Percentiles rank a stretch among this genome's conserved stretches.
Evolutionary conservation across 1,140 invertebrate species (phyloP).

Genomic region (Telenomus remus): DNA sequence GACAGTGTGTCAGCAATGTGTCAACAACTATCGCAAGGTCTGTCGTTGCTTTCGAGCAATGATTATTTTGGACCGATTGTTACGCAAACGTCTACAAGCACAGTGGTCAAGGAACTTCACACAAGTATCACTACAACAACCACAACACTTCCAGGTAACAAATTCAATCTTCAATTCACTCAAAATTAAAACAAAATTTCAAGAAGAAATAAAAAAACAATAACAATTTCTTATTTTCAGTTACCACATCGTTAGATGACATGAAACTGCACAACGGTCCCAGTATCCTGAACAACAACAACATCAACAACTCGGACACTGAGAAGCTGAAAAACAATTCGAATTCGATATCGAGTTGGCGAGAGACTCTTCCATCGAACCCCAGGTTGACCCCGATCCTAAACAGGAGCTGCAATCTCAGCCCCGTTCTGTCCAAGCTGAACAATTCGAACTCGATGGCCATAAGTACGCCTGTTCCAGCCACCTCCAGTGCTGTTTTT

Average conservation of each 20-base stretch:
- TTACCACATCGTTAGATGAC: constrained; percentile 70
- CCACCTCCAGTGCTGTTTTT: constrained; percentile 57
- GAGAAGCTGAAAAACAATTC: constrained; percentile 45
- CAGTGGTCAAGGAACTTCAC: constrained; percentile 66
- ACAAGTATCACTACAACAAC: constrained; percentile 55
- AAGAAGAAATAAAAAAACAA: no score
- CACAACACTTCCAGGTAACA: constrained; percentile 64
- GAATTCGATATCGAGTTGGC: constrained; percentile 59
- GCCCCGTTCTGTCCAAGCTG: constrained; percentile 65
- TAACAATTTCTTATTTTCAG: no score
- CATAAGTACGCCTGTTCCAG: constrained; percentile 61
- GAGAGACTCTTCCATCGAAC: constrained; percentile 63
- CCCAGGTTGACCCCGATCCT: constrained; percentile 72
- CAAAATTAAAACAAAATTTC: no score
- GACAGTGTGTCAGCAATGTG: constrained; percentile 91
- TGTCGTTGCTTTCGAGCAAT: constrained; percentile 85
- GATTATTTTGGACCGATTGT: constrained; percentile 77
- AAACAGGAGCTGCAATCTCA: constrained; percentile 67
- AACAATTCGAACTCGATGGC: constrained; percentile 51
- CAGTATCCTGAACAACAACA: constrained; percentile 61
- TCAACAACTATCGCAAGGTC: constrained; percentile 89
- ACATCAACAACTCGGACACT: constrained; percentile 48
- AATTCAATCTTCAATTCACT: neutral
- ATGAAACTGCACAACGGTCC: constrained; percentile 68
- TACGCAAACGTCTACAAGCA: constrained; percentile 60